Conservation (phyloP, 2,888 invertebrate genomes). For the Zelleria hepariella region DNA sequence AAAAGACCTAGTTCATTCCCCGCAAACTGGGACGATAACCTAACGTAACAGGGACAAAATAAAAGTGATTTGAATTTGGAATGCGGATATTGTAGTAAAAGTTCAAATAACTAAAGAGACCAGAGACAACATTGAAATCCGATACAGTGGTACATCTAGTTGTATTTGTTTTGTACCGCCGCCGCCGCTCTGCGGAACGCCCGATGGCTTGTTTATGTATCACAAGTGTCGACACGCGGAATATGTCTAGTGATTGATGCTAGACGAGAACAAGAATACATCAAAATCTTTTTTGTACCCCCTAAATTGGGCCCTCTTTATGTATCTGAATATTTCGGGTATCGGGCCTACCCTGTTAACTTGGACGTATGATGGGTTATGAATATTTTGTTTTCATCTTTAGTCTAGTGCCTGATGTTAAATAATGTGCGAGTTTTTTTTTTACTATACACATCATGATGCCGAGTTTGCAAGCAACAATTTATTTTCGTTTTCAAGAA, state of each 20-base stretch:
- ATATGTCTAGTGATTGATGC: conserved; percentile 53
- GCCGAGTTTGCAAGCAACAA: too few relatives aligned
- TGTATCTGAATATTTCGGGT: conserved; percentile 15
- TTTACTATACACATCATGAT: too few relatives aligned
- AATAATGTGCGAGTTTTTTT: background rate
- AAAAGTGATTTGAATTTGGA: too few relatives aligned
- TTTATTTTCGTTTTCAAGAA: too few relatives aligned
- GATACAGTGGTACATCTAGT: background rate
- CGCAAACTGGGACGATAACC: too few relatives aligned
- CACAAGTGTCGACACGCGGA: conserved; percentile 43
- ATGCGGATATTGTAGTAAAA: too few relatives aligned
- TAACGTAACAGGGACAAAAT: too few relatives aligned
- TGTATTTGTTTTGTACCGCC: conserved; percentile 17
- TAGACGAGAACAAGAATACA: conserved; percentile 40
- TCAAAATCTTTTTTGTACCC: conserved; percentile 41
- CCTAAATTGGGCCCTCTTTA: conserved; percentile 28
- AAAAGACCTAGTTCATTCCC: too few relatives aligned
- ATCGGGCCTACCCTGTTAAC: conserved; percentile 17
- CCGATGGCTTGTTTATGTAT: conserved; percentile 52
- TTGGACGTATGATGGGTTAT: conserved; percentile 10
- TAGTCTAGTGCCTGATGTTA: background rate
- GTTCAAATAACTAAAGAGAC: too few relatives aligned
- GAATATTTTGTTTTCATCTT: background rate
- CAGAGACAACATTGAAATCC: too few relatives aligned
- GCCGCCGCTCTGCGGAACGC: conserved; percentile 22